Conservation (phyloP, 2,797 vertebrate genomes). For the Coregonus sp. region DNA sequence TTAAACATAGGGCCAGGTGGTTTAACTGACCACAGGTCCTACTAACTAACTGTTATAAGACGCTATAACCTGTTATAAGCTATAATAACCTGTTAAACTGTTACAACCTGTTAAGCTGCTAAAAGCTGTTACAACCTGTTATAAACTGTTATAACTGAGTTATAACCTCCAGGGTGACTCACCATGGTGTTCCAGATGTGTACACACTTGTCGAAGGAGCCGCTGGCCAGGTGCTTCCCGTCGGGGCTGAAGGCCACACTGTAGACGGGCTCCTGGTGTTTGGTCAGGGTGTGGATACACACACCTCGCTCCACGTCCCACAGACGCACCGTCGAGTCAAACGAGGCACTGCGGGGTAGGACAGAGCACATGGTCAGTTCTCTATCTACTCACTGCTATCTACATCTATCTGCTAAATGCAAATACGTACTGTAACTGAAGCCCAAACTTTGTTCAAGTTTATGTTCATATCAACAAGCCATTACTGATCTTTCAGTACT, state of each 20-base stretch:
- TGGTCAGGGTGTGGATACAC: conserved; percentile 90
- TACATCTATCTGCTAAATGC: too few species aligned
- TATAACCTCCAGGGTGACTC: conserved; percentile 28
- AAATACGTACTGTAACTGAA: too few species aligned
- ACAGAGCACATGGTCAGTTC: background rate
- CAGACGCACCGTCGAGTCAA: conserved; percentile 92
- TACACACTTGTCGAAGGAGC: conserved; percentile 96
- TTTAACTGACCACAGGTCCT: too few species aligned
- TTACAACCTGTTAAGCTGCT: too few species aligned
- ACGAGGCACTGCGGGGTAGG: conserved; percentile 81
- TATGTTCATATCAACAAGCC: background rate
- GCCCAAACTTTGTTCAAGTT: too few species aligned
- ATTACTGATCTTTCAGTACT: background rate
- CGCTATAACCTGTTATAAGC: too few species aligned
- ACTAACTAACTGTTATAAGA: too few species aligned
- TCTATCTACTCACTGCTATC: too few species aligned
- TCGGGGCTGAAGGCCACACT: conserved; percentile 96
- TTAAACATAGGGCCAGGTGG: too few species aligned
- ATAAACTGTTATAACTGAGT: too few species aligned
- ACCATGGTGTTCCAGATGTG: conserved; percentile 97
- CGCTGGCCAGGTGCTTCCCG: conserved; percentile 91
- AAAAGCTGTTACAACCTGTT: background rate
- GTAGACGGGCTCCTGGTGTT: conserved; percentile 95
- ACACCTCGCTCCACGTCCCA: conserved; percentile 94
- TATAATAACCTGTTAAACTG: too few species aligned